Evolutionary conservation across 2,888 invertebrate species (phyloP).

Genomic region (Anthophora plumipes): DNA sequence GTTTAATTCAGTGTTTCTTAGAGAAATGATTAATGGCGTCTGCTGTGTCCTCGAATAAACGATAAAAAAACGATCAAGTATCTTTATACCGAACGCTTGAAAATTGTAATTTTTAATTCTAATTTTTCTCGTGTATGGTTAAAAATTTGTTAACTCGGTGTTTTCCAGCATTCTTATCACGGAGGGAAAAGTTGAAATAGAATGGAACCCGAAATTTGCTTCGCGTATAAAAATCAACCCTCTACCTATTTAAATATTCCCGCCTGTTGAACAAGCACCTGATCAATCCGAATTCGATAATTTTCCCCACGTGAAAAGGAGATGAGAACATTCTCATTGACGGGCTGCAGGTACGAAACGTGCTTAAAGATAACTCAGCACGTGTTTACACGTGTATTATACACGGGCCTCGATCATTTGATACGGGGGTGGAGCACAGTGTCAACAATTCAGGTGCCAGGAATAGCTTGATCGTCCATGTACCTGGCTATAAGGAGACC

Average conservation of each 20-base stretch:
- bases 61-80: too few species aligned
- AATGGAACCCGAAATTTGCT: neutral
- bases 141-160: too few species aligned
- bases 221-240: neutral
- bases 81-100: too few species aligned
- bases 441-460: slow-evolving; percentile 79
- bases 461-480: slow-evolving; percentile 75
- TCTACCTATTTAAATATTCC: neutral
- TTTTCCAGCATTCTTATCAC: too few species aligned
- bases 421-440: slow-evolving; percentile 69
- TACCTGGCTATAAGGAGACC: slow-evolving; percentile 67
- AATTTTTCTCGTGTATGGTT: too few species aligned
- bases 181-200: neutral
- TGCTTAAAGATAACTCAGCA: slow-evolving; percentile 34
- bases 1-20: too few species aligned
- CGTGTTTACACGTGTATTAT: slow-evolving; percentile 41
- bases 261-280: neutral
- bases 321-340: slow-evolving; percentile 12
- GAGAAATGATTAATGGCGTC: too few species aligned
- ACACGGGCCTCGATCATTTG: slow-evolving; percentile 40
- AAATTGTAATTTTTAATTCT: too few species aligned
- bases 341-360: slow-evolving; percentile 17
- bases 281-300: neutral
- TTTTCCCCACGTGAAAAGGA: neutral
- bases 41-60: too few species aligned